Evolutionary conservation across 2,113 vertebrate genomes (phyloP).

Genomic region (Pristiophorus japonicus): DNA sequence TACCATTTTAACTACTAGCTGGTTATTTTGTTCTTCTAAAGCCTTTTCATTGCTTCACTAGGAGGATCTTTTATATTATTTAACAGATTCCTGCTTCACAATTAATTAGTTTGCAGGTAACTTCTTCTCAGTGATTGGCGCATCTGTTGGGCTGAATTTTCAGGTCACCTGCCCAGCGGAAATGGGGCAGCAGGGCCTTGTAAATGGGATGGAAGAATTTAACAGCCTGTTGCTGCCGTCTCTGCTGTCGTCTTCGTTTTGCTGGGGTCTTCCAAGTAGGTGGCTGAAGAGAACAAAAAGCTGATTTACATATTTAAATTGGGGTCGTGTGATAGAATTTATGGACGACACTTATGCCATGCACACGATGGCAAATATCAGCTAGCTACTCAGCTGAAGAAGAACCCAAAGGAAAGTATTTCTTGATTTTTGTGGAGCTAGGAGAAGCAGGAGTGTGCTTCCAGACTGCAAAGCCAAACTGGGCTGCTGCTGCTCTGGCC

Average conservation of each 20-base stretch:
- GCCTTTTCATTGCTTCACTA: background rate
- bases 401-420: background rate
- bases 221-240: background rate
- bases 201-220: background rate
- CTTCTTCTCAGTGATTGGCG: background rate
- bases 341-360: background rate
- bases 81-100: background rate
- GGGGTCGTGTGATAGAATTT: background rate
- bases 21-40: background rate
- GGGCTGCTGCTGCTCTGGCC: background rate
- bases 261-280: background rate
- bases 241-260: background rate
- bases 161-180: background rate
- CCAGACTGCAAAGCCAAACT: background rate
- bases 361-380: background rate
- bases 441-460: background rate
- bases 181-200: background rate
- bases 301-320: background rate
- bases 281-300: background rate
- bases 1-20: background rate
- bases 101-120: background rate
- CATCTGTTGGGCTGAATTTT: background rate
- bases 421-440: background rate
- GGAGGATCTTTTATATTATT: background rate
- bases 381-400: background rate